Conservation (phyloP, 2,888 invertebrate species). For the Lepidocyrtoides sp. region DNA sequence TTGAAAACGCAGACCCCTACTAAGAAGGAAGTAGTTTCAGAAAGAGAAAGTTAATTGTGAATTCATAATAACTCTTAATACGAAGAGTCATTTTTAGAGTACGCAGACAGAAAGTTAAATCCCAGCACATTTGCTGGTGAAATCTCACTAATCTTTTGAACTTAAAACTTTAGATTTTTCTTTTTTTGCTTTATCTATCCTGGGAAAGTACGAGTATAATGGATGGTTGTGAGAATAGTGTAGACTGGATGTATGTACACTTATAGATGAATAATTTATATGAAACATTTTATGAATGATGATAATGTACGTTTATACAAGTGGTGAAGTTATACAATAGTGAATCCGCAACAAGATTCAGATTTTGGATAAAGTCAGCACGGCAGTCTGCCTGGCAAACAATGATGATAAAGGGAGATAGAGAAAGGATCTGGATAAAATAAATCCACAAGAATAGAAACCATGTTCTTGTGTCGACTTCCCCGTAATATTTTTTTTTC, state of each 20-base stretch:
- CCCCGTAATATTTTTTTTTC: background rate
- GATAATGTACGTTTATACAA: background rate
- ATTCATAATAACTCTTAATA: constrained; percentile 64
- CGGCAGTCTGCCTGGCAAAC: background rate
- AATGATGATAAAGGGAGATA: background rate
- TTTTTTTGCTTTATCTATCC: too few relatives aligned
- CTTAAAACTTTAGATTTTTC: too few relatives aligned
- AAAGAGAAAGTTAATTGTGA: constrained; percentile 46
- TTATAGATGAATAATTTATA: too few relatives aligned
- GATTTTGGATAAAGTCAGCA: background rate
- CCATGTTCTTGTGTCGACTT: background rate
- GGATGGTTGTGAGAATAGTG: too few relatives aligned
- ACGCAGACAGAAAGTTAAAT: constrained; percentile 67
- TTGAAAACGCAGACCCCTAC: background rate
- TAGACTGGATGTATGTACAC: too few relatives aligned
- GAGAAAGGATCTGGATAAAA: background rate
- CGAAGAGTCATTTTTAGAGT: background rate
- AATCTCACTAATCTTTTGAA: constrained; percentile 56
- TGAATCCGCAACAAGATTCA: background rate
- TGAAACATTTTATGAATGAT: too few relatives aligned
- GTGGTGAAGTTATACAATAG: background rate
- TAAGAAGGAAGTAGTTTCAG: constrained; percentile 7
- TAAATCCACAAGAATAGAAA: background rate
- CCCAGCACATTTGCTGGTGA: constrained; percentile 73
- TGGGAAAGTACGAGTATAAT: too few relatives aligned